Percentiles rank a stretch among this genome's conserved stretches.
Evolutionary conservation across 2,113 vertebrate genomes (phyloP).

Genomic region (Sclerurus mexicanus): DNA sequence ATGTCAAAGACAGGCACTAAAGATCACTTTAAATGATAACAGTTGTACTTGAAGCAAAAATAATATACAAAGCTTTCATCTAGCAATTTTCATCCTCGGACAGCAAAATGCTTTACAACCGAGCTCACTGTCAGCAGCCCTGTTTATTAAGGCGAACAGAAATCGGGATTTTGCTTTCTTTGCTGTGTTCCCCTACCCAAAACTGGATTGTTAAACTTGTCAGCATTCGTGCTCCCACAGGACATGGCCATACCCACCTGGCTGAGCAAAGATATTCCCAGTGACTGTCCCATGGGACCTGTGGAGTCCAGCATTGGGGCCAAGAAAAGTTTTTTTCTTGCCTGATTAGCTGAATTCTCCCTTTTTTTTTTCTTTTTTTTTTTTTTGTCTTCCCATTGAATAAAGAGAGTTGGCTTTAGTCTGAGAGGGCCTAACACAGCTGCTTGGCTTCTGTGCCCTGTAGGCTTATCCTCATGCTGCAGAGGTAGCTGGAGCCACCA

Average conservation of each 20-base stretch:
- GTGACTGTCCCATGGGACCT: rapidly evolving
- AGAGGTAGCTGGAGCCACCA: not conserved
- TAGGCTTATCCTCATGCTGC: rapidly evolving
- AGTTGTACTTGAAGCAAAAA: constrained; percentile 4
- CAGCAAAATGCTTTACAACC: not conserved
- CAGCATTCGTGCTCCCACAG: not conserved
- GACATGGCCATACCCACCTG: rapidly evolving
- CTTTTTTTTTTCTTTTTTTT: too few relatives aligned
- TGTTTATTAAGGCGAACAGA: not conserved
- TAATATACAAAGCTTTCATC: constrained; percentile 15
- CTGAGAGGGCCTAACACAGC: rapidly evolving
- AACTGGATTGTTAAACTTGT: not conserved
- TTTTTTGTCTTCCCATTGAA: not conserved
- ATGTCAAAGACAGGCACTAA: constrained; percentile 30
- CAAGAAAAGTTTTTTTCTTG: not conserved
- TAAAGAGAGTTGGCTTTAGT: not conserved
- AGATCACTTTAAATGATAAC: constrained; percentile 36
- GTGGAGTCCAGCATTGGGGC: rapidly evolving
- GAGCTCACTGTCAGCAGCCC: not conserved
- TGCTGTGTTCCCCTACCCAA: not conserved
- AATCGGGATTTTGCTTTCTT: not conserved
- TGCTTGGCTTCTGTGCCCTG: not conserved
- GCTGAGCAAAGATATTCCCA: not conserved
- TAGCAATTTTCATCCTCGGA: constrained; percentile 1
- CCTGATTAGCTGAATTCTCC: not conserved